Base-by-base conservation (phyloP, 2,113 vertebrate species). In the Mesocricetus auratus region DNA sequence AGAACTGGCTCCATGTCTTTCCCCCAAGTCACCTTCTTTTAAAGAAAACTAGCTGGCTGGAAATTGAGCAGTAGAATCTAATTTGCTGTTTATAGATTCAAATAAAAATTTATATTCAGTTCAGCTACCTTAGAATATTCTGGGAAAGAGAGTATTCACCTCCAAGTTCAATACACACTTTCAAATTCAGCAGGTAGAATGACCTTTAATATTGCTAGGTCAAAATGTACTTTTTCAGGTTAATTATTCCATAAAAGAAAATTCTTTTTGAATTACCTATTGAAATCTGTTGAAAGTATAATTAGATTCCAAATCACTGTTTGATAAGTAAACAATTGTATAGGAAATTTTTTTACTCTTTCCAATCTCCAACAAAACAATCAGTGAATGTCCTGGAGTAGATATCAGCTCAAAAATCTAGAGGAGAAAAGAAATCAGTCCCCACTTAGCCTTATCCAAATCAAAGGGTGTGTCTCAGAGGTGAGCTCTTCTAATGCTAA, bases 241-340 rank as follows among this genome's bases (percentile, higher is more conserved):
- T 96, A 78, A 91, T 66, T 66, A 83, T 15, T 85, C 36, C 2
- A 53, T 73, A 16, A 58, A 81, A 64, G 45, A 66, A 85, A 39
- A 60, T 90, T 13, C 0, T 66, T 83, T 85, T 90, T 22, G 62
- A 92, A 16, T 90, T 71, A 33, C 22, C 36, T 73, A 45, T 45
- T 24, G 85, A 88, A 97, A 89, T 85, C 13, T 56, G 10, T 79
- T 78, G 56, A 69, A 83, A 90, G 50, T 56, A 16, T 39, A 73
- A 71, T n/a, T 78, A 78, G 36, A 17, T 66, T 71, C 62, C 13
- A n/a, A 47, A 58, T 82, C 29, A 74, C 19, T 16, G 29, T 31
- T 73, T 6, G 15, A 58, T 85, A 50, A 94, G n/a, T 58, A n/a
- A 69, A 36, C n/a, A 45, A 24, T 33, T 58, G 1, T 50, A 8